A percentile compares a stretch with the other conserved stretches of the same genome.
Conservation (phyloP, 2,113 vertebrate species). For the Neoarius graeffei region DNA sequence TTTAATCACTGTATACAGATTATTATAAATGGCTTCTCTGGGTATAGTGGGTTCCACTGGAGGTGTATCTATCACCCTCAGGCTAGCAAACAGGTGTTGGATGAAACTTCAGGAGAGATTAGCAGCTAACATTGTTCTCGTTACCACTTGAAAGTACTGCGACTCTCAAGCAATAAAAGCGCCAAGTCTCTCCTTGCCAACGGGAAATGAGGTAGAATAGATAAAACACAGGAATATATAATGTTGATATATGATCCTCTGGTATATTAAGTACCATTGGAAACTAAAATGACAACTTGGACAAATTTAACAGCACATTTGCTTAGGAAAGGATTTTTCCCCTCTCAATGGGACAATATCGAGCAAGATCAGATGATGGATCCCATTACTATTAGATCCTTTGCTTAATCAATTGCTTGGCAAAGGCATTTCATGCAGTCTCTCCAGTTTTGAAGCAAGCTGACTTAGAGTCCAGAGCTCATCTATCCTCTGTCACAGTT, state of each 20-base stretch:
- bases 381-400: neutral
- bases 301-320: conserved; percentile 14
- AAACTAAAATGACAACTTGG: conserved; percentile 20
- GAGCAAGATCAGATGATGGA: neutral
- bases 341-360: neutral
- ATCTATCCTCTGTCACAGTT: conserved; percentile 43
- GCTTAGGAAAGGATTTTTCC: conserved; percentile 9
- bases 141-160: conserved; percentile 2
- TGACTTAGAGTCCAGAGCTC: conserved; percentile 21
- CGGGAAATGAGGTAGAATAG: conserved; percentile 19
- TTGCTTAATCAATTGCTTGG: conserved; percentile 32
- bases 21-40: conserved; percentile 45
- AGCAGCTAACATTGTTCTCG: neutral
- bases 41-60: conserved; percentile 13
- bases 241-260: conserved; percentile 31
- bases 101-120: conserved; percentile 28
- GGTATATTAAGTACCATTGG: conserved; percentile 31
- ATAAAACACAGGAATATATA: conserved; percentile 19
- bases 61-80: conserved; percentile 40
- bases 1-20: conserved; percentile 48
- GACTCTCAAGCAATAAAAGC: conserved; percentile 4
- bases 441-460: conserved; percentile 30
- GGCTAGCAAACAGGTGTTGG: conserved; percentile 37
- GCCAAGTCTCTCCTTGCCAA: conserved; percentile 16
- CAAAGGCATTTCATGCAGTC: conserved; percentile 36